Evolutionary conservation across 2,113 vertebrate genomes (phyloP), one percentile per base, ranked within the genome.

Genomic region (Malurus cyaneus): DNA sequence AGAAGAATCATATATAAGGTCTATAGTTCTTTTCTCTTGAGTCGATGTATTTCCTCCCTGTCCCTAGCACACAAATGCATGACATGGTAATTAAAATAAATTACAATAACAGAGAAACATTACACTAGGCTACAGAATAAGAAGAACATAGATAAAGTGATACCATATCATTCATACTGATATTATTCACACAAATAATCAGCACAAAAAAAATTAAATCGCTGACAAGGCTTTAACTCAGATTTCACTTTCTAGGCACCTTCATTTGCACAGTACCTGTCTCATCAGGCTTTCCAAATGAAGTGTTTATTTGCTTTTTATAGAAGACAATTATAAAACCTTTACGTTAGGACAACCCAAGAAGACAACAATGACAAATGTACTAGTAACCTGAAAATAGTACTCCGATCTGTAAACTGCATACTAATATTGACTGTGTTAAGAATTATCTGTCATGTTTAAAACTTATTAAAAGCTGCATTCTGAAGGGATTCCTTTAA

Each of bases 71-170:
- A 50, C 9, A 41, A 50, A 44, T 52, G 5, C 81, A 73, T 2
- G 1, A 4, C 31, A 77, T 1, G 7, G 7, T 39, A 61, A 56
- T 53, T n/a, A 61, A 91, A 73, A 78, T 12, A 72, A 72, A 54
- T 18, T 1, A 34, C 8, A 64, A 9, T 10, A 9, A 18, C 18
- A 73, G 23, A 59, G 9, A 80, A 89, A 74, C 36, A 34, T 70
- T 83, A 54, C 2, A 4, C 16, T 36, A 69, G 25, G n/a, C 23
- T 70, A 86, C 0, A 0, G 42, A 81, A 65, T 18, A 11, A 85
- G 39, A 74, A 82, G 14, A 80, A 41, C 14, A 76, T 3, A 46
- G n/a, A 39, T 18, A 65, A 72, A 54, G 10, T 23, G 12, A 52
- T 20, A 52, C 8, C 0, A 0, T 44, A 24, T 17, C 3, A 54